A percentile compares a stretch with the other conserved stretches of the same genome.
These are phyloP conservation scores for Melospiza georgiana DNA, from an alignment of 2,113 vertebrate genomes.

Conservation along the genomic window DNA sequence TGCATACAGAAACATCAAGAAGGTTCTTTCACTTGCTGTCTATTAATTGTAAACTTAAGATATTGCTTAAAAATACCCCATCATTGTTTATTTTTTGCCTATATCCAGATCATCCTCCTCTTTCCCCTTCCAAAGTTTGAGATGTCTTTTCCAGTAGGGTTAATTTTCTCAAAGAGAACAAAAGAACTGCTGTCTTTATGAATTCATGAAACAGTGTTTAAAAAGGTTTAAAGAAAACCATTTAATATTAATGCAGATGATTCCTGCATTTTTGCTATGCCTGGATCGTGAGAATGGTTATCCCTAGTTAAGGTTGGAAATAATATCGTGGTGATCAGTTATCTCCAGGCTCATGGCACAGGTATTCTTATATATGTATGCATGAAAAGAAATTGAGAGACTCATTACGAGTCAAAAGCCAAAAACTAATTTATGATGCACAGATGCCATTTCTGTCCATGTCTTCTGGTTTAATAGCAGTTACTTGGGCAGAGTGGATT, in stretches of 20 bases:
- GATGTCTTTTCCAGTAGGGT: neutral
- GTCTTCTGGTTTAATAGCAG: neutral
- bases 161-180: neutral
- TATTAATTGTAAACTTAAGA: neutral
- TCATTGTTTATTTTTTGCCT: neutral
- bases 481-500: neutral
- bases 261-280: neutral
- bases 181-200: neutral
- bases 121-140: neutral
- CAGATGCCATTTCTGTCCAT: neutral
- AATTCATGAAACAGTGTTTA: neutral
- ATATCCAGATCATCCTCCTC: rapidly evolving
- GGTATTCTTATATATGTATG: neutral
- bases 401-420: neutral
- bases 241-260: neutral
- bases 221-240: neutral
- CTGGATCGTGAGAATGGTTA: neutral
- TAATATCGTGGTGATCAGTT: neutral
- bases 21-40: neutral
- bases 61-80: neutral
- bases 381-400: neutral
- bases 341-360: neutral
- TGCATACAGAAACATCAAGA: neutral
- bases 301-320: neutral
- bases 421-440: neutral